A percentile compares a stretch with the other conserved stretches of the same genome.
These are phyloP conservation scores for Gobio occitaniae DNA, from an alignment of 2,797 vertebrate genomes.

Conservation along the genomic window DNA sequence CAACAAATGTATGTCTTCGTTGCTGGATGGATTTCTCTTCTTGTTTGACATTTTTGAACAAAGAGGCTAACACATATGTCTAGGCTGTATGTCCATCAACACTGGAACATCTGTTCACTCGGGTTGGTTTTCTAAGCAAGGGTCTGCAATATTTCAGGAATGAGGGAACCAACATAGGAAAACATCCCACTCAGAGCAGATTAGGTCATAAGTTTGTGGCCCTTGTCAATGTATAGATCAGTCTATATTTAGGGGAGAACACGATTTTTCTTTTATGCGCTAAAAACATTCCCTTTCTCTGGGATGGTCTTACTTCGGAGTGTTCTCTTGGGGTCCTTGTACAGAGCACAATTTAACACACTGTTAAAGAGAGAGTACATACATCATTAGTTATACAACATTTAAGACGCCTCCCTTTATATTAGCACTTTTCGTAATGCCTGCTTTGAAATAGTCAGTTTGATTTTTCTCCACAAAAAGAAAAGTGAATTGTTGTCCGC, in stretches of 20 bases:
- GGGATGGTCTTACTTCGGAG: constrained; percentile 23
- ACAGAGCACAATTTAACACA: constrained; percentile 42
- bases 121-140: constrained; percentile 23
- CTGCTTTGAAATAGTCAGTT: constrained; percentile 44
- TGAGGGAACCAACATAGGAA: not conserved
- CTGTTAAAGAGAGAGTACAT: constrained; percentile 54
- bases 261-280: constrained; percentile 4
- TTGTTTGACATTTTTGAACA: constrained; percentile 30
- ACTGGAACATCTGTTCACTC: constrained; percentile 10
- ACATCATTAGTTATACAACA: constrained; percentile 54
- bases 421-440: constrained; percentile 37
- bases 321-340: constrained; percentile 32
- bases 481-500: constrained; percentile 45
- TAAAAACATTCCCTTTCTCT: constrained; percentile 3
- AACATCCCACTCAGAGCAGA: constrained; percentile 23
- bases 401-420: constrained; percentile 51
- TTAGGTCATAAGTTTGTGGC: not conserved
- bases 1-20: constrained; percentile 32
- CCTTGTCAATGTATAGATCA: constrained; percentile 7
- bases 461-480: constrained; percentile 49
- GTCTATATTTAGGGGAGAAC: constrained; percentile 21
- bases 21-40: constrained; percentile 18
- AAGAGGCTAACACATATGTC: constrained; percentile 16
- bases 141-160: constrained; percentile 16
- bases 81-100: constrained; percentile 23